Conservation (phyloP, 1,140 invertebrate genomes). For the Pteromalus puparum region DNA sequence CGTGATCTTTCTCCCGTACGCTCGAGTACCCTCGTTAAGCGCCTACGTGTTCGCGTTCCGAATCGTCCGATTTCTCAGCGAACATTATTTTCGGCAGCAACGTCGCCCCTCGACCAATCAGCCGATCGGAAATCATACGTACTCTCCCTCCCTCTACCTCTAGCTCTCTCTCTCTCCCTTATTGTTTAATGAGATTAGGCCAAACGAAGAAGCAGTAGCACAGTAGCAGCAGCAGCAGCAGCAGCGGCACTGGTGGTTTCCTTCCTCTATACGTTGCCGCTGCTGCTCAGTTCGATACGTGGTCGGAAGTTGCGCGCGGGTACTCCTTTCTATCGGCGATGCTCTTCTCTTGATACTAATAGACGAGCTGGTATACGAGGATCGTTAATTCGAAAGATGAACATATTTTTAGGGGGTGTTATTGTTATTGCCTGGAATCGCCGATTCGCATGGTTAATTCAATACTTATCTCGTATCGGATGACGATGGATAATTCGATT, state of each 20-base stretch:
- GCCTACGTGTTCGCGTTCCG: constrained; percentile 62
- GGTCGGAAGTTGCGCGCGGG: not conserved
- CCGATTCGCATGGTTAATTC: no score
- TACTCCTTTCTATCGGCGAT: not conserved
- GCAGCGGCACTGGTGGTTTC: not conserved
- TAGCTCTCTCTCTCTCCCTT: not conserved
- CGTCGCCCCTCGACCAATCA: constrained; percentile 47
- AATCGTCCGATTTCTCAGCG: constrained; percentile 57
- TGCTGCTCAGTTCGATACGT: constrained; percentile 18
- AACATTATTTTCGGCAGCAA: constrained; percentile 56
- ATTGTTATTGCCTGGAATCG: no score
- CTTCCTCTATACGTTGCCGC: constrained; percentile 6
- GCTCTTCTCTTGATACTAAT: not conserved
- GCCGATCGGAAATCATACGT: constrained; percentile 17
- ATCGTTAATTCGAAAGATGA: no score
- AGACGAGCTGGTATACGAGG: not conserved
- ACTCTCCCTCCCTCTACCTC: no score
- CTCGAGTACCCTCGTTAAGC: constrained; percentile 65
- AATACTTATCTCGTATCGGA: no score
- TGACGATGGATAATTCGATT: no score
- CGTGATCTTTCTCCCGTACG: constrained; percentile 52
- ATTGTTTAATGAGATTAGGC: constrained; percentile 47
- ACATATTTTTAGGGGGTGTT: no score
- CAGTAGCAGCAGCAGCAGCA: not conserved
- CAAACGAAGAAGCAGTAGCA: constrained; percentile 17